Evolutionary conservation across 2,797 vertebrate genomes (phyloP), one percentile per base, ranked within the genome.

Genomic region (Glossophaga mutica): DNA sequence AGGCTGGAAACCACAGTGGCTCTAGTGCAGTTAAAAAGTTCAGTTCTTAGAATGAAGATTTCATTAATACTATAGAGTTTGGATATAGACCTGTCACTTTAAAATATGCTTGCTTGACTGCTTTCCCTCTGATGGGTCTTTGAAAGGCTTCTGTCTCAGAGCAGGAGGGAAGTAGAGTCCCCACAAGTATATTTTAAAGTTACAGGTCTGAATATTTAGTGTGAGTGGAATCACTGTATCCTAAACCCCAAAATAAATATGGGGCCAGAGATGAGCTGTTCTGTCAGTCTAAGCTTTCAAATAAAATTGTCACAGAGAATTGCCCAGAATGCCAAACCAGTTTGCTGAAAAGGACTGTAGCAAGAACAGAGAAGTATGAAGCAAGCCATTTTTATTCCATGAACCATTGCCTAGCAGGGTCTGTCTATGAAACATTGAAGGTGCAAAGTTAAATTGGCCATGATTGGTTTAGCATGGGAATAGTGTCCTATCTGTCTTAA

Each of bases 61-160:
- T 98, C 74, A 83, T 98, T 97, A 97, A 97, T 85, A 97, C 79
- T 76, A 76, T 46, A 71, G 62, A 93, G 18, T 22, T 96, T 91
- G 19, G 82, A 83, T 86, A 96, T 52, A 96, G 96, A 94, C 8
- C 32, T 96, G 93, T 95, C 95, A 96, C 89, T 98, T 97, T 95
- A 91, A 97, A 97, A 97, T 67, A 57, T 83, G 15, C 59, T 97
- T 96, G 29, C 84, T 93, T 96, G 90, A 77, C 92, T 97, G 44
- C 84, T 95, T 97, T 87, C 6, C 87, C 68, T 97, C 71, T 62
- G 86, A 89, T 48, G n/a, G 39, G 39, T 94, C 85, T 97, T 85
- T 50, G 87, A 97, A 94, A 96, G 32, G 11, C 2, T 97, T 76
- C 76, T 15, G 52, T 93, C 98, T 73, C 74, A 97, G 52, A 96